Percentiles rank a stretch among this genome's conserved stretches.
These are phyloP conservation scores for Papilio elwesi DNA, from an alignment of 2,888 invertebrate species.

Conservation along the genomic window DNA sequence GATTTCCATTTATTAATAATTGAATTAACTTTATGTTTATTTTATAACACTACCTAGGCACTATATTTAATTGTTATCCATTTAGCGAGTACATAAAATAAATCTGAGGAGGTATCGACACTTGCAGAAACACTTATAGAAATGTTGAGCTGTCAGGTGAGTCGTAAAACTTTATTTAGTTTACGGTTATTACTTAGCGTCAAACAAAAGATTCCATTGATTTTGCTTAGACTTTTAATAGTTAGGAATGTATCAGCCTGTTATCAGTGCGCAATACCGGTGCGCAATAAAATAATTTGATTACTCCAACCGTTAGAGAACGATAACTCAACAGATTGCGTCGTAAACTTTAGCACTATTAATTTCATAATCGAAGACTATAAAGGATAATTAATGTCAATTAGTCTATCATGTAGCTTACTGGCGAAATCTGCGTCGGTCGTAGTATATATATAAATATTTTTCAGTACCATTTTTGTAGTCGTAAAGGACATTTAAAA, in stretches of 20 bases:
- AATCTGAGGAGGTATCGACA: slow-evolving; percentile 5
- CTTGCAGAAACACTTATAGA: slow-evolving; percentile 20
- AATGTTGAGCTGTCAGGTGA: slow-evolving; percentile 10
- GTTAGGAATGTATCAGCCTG: slow-evolving; percentile 25
- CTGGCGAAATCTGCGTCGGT: background rate
- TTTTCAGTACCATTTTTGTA: too few relatives aligned
- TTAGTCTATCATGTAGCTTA: slow-evolving; percentile 7
- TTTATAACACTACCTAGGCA: background rate
- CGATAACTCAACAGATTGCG: slow-evolving; percentile 27
- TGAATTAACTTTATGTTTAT: slow-evolving; percentile 17
- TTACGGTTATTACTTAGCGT: slow-evolving; percentile 30
- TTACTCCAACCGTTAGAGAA: slow-evolving; percentile 38
- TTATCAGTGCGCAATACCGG: slow-evolving; percentile 28
- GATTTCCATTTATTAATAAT: background rate
- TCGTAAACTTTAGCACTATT: slow-evolving; percentile 37
- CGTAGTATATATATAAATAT: background rate
- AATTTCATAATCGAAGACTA: slow-evolving; percentile 31
- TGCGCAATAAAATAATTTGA: slow-evolving; percentile 40
- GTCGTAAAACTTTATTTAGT: slow-evolving; percentile 31
- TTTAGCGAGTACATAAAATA: slow-evolving; percentile 10
- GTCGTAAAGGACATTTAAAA: too few relatives aligned
- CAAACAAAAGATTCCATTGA: slow-evolving; percentile 33
- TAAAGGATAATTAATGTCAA: slow-evolving; percentile 22
- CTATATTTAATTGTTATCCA: slow-evolving; percentile 14
- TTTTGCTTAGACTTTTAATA: slow-evolving; percentile 27